Conservation (phyloP, 2,113 vertebrate species). For the Hepsetus odoe region DNA sequence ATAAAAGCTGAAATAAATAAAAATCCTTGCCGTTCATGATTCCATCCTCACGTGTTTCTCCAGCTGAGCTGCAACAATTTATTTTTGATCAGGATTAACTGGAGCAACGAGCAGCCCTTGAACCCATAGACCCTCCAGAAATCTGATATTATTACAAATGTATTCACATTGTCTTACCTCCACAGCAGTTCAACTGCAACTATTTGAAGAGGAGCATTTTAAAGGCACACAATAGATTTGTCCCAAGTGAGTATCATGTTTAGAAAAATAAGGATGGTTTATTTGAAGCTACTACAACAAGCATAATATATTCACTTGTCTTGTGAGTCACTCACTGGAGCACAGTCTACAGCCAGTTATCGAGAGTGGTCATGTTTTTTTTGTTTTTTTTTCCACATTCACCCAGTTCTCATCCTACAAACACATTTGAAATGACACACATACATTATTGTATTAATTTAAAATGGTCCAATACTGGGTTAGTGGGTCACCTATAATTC, state of each 20-base stretch:
- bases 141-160: too few relatives aligned
- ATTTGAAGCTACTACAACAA: conserved; percentile 77
- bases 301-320: conserved; percentile 69
- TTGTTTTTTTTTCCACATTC: conserved; percentile 68
- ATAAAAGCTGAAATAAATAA: too few relatives aligned
- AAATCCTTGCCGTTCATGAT: too few relatives aligned
- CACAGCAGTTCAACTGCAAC: background rate
- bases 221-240: conserved; percentile 32
- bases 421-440: conserved; percentile 72
- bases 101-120: too few relatives aligned
- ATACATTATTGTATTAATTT: conserved; percentile 65
- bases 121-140: too few relatives aligned
- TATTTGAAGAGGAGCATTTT: background rate
- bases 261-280: conserved; percentile 82
- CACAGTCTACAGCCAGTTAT: conserved; percentile 78
- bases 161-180: too few relatives aligned
- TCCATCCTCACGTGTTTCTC: too few relatives aligned
- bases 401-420: conserved; percentile 69
- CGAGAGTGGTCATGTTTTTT: conserved; percentile 62
- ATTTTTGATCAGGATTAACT: too few relatives aligned
- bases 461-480: conserved; percentile 71
- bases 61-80: too few relatives aligned
- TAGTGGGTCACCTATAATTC: conserved; percentile 74
- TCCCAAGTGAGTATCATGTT: conserved; percentile 56
- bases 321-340: conserved; percentile 70